Base-by-base conservation (phyloP, 2,113 vertebrate genomes). In the Opisthocomus hoazin region DNA sequence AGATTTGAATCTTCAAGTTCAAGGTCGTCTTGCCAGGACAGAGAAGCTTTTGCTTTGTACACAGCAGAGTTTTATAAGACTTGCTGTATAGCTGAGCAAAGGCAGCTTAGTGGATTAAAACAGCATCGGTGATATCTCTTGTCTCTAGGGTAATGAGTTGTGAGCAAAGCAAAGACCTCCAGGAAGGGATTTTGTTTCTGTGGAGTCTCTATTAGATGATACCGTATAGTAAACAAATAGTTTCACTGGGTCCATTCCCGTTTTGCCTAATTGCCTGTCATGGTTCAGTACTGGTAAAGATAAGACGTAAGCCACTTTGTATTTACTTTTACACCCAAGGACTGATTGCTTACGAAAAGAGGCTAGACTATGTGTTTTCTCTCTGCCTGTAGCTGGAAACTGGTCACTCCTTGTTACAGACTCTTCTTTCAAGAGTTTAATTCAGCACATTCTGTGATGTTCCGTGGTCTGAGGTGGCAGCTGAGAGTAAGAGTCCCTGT, bases 41-140 rank as follows among this genome's bases (percentile, higher is more conserved):
- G 53, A 76, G 64, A 81, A 86, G 70, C 27, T 82, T 96, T 89
- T 92, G 50, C 41, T 89, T 93, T 79, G 57, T 76, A 54, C 29
- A 61, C 12, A 65, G 64, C 23, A 30, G 76, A 74, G 64, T 89
- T 93, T 71, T 91, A 9, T 69, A 79, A 84, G 89, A 46, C 63
- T 95, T 91, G 65, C 94, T 30, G 63, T 65, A 76, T 5, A 92
- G 66, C 70, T 76, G 70, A 82, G 96, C 81, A 90, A 69, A 91
- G 80, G 74, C 91, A 85, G 80, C 53, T 96, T 77, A 89, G 87
- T 41, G 89, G 96, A 89, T 93, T 94, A 97, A 92, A 96, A 96
- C 73, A 91, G 66, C 84, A 91, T 87, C 87, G 91, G 89, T 36
- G 89, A 79, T 96, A 87, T 85, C 91, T 91, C 81, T 79, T 87